Base-by-base conservation (phyloP, 2,888 invertebrate genomes). In the Trachelus troglodyta region DNA sequence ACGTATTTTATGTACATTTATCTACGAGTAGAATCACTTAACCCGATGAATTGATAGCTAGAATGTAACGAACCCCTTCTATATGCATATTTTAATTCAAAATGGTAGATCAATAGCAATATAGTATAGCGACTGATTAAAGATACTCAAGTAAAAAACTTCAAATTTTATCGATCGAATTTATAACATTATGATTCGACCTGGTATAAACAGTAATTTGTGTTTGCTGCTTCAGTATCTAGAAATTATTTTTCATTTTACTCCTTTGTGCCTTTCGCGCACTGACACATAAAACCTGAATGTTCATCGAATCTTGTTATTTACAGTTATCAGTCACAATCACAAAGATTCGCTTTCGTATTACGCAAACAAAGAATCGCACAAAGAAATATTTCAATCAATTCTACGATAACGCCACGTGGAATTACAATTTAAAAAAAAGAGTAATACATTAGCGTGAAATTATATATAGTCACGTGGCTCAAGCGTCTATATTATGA, bases 1-100 rank as follows among this genome's bases (percentile, higher is more conserved):
- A 71, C 12, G 34, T 31, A 71, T 34, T 30, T 12, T 71, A 71
- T 71, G 71, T 71, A 71, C 71, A 71, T 71, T 31, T 71, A 71
- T 15, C 71, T 71, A 31, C 6, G 31, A 33, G 71, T 34, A 23
- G 31, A 71, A 33, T 33, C 30, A 31, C 30, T 33, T 6, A 23
- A 33, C 23, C 33, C 31, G 71, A 71, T 31, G 34, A 71, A 71
- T 71, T 2, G 31, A 71, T 33, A 12, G 71, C 71, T 71, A 56
- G 23, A 56, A 56, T 2, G 23, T 56, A 56, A 56, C 56, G 23
- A 56, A 23, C 56, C 56, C 56, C 56, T 56, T 9, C 23, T 9
- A 23, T 56, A 23, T 31, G 31, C 31, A 31, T 56, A 56, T 9
- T 56, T 23, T 1, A 56, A 23, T 56, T 56, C 56, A 56, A 56